These are phyloP conservation scores for Scolopax bukidnonensis DNA, from an alignment of 2,797 vertebrate species.

Conservation along the genomic window DNA sequence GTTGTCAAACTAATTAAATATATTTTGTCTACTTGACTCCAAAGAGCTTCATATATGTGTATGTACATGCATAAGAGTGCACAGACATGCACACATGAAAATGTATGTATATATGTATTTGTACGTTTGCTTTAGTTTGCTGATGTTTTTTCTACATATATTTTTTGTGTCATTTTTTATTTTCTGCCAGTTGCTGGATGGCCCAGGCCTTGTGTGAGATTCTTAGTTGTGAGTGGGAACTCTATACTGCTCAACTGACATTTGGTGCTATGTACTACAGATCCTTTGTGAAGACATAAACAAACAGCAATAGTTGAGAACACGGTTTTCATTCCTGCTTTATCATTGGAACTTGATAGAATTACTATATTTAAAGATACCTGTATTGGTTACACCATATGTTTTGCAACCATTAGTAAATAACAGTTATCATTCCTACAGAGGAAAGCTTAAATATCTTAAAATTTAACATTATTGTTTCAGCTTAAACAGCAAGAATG, in stretches of 20 bases:
- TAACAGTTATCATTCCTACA: constrained; percentile 45
- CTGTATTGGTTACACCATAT: constrained; percentile 30
- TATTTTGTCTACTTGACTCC: not conserved
- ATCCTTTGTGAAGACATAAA: constrained; percentile 51
- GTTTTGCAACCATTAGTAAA: constrained; percentile 59
- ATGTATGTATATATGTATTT: not conserved
- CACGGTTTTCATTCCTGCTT: constrained; percentile 49
- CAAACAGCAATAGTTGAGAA: constrained; percentile 37
- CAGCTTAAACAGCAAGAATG: not conserved
- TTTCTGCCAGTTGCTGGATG: not conserved
- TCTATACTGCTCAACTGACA: not conserved
- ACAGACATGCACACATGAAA: not conserved
- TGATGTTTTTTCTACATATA: not conserved
- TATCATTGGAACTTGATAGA: constrained; percentile 46
- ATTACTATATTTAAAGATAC: constrained; percentile 70
- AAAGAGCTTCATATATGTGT: not conserved
- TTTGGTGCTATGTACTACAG: not conserved
- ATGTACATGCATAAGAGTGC: not conserved
- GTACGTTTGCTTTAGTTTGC: not conserved
- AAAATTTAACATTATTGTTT: constrained; percentile 8
- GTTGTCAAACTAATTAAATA: not conserved
- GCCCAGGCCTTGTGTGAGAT: not conserved
- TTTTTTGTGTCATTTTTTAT: not conserved
- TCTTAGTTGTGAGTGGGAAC: constrained; percentile 35
- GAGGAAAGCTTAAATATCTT: not conserved